These are phyloP conservation scores for Margarornis squamiger DNA, from an alignment of 2,797 vertebrate genomes.

Conservation along the genomic window DNA sequence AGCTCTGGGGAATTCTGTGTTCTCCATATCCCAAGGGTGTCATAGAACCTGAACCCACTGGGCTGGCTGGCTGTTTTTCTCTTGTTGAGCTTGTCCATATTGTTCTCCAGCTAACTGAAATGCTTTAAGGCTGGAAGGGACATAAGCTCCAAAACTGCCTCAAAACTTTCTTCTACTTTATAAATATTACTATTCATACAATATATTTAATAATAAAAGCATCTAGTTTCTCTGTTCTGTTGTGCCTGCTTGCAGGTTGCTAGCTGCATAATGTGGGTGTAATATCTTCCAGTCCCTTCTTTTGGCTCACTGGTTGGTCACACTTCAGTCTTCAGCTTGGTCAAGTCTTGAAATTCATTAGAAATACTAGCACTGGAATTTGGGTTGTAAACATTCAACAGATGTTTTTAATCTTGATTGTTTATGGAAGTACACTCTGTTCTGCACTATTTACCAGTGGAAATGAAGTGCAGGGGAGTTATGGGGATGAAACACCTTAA, in stretches of 20 bases:
- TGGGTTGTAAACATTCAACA: neutral
- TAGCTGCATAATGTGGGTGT: fast-evolving
- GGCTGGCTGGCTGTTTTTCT: neutral
- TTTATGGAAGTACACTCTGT: neutral
- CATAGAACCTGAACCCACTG: neutral
- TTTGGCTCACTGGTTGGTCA: neutral
- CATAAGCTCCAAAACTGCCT: neutral
- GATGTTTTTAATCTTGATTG: neutral
- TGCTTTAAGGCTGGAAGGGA: neutral
- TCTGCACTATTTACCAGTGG: neutral
- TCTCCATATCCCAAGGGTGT: neutral
- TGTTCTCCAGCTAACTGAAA: neutral
- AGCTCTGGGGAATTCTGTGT: neutral
- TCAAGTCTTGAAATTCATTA: neutral
- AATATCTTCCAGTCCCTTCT: neutral
- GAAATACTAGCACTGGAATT: neutral
- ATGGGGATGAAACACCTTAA: neutral
- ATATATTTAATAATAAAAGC: neutral
- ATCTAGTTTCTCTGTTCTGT: neutral
- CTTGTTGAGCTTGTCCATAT: neutral
- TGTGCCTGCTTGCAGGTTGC: neutral
- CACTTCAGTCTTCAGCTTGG: neutral
- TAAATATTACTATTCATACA: neutral
- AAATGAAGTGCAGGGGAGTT: neutral
- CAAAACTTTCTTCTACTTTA: neutral